phyloP scores from a whole-genome alignment of 2,797 vertebrate species.

The Erpetoichthys calabaricus region DNA sequence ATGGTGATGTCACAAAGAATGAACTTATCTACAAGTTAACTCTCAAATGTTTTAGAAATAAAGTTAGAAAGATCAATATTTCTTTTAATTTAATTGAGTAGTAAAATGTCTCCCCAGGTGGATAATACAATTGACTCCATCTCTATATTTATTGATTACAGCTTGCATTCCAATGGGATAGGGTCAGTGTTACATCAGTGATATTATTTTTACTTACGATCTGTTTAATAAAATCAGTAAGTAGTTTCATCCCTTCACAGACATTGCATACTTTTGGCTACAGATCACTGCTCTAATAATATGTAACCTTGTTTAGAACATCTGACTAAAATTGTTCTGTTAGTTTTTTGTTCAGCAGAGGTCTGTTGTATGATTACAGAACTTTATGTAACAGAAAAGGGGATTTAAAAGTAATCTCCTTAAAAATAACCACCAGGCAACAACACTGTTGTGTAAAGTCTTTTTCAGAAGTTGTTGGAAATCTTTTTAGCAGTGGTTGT shows the following conservation, averaged over 20 bases:
- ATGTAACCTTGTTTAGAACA: slow-evolving; percentile 32
- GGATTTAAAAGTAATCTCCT: too few relatives aligned
- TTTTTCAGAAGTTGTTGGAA: too few relatives aligned
- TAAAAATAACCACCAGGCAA: too few relatives aligned
- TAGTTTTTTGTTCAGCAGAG: neutral
- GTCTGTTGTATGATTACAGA: too few relatives aligned
- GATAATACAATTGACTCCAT: slow-evolving; percentile 46
- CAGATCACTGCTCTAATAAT: slow-evolving; percentile 32
- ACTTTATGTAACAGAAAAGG: too few relatives aligned
- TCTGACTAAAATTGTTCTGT: neutral
- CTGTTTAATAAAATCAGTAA: slow-evolving; percentile 52
- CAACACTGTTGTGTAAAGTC: too few relatives aligned
- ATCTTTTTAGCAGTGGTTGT: too few relatives aligned
- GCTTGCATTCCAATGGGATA: slow-evolving; percentile 33
- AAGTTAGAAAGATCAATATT: too few relatives aligned
- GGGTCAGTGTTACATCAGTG: slow-evolving; percentile 36
- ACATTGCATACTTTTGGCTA: slow-evolving; percentile 23
- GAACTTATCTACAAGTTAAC: too few relatives aligned
- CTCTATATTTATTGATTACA: slow-evolving; percentile 41
- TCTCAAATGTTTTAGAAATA: too few relatives aligned
- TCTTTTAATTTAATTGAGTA: slow-evolving; percentile 54
- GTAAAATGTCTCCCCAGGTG: slow-evolving; percentile 21
- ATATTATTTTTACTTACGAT: slow-evolving; percentile 36
- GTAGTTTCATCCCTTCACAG: slow-evolving; percentile 20
- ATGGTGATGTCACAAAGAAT: too few relatives aligned